Evolutionary conservation across 2,888 invertebrate species (phyloP), one percentile per base, ranked within the genome.

Genomic region (Drosophila maculinotata): DNA sequence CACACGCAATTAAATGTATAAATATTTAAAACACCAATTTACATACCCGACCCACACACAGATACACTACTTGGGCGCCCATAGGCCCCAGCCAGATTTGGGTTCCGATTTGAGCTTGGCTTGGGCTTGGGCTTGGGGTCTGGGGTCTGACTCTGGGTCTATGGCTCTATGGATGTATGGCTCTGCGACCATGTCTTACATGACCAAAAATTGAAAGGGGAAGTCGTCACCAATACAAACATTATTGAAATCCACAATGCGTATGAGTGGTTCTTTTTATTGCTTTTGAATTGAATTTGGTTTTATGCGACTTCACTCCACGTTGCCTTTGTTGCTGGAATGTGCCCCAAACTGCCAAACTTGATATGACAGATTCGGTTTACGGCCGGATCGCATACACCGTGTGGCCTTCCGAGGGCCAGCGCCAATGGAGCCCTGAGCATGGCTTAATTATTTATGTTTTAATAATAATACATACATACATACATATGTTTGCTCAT

Each of bases 1-100:
- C 76, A 63, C 71, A 71, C 77, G 76, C 79, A 82, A 82, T 82
- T 85, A 82, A 85, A 79, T 74, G 85, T 79, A 77, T 79, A 82
- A 82, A 82, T 82, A 85, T 82, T 82, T 82, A 85, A 85, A 66
- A 69, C 74, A 68, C 44, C 54, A 63, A 81, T 81, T 84, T 73
- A 76, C 76, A 84, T 79, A 84, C 70, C 31, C 69, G 67, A 64
- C 68, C 54, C 59, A 70, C 62, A 78, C 71, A 65, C 49, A 57
- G 23, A 44, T 14, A 39, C 17, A 51, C 45, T 25, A 44, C 26
- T 45, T 33, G 15, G 44, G n/a, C n/a, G 36, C 41, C 42, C 39
- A 20, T 31, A 49, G 44, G 14, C 47, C 53, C 41, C 17, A 31
- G 57, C 44, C 52, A 64, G 49, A 44, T 58, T 70, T 41, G 47